A percentile compares a stretch with the other conserved stretches of the same genome.
These are phyloP conservation scores for Temnothorax rugatulus DNA, from an alignment of 2,888 invertebrate species.

Conservation along the genomic window DNA sequence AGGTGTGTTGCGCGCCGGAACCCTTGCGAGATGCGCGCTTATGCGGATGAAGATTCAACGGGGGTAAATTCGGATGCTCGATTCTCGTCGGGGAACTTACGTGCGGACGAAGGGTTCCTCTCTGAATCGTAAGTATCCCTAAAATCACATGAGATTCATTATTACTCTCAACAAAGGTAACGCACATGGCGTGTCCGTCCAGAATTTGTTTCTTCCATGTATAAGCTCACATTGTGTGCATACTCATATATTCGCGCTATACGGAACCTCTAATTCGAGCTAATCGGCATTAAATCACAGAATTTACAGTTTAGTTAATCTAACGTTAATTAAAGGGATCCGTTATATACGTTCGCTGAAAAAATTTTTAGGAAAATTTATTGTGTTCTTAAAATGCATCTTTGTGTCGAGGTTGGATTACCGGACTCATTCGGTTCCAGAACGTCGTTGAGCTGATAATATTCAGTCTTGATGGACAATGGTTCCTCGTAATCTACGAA, in stretches of 20 bases:
- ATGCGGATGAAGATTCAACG: conserved; percentile 90
- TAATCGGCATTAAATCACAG: neutral
- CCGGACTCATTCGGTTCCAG: conserved; percentile 82
- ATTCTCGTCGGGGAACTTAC: conserved; percentile 94
- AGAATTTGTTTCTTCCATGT: neutral
- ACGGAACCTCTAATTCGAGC: neutral
- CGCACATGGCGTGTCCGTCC: neutral
- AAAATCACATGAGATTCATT: conserved; percentile 39
- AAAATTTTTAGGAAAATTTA: conserved; percentile 8
- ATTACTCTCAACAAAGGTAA: neutral
- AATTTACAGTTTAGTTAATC: neutral
- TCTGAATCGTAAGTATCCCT: conserved; percentile 79
- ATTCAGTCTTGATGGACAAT: conserved; percentile 90
- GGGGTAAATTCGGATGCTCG: conserved; percentile 93
- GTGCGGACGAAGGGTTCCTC: conserved; percentile 88
- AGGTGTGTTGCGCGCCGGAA: conserved; percentile 77
- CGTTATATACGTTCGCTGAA: neutral
- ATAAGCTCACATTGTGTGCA: neutral
- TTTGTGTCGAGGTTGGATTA: conserved; percentile 58
- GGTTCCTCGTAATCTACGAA: conserved; percentile 95
- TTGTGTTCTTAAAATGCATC: neutral
- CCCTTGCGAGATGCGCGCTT: conserved; percentile 83
- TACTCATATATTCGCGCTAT: neutral
- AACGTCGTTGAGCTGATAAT: conserved; percentile 89
- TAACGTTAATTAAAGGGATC: neutral